These are phyloP conservation scores for Pentamera pediparva DNA, from an alignment of 53 echinoderm and acorn worm genomes.

Conservation along the genomic window DNA sequence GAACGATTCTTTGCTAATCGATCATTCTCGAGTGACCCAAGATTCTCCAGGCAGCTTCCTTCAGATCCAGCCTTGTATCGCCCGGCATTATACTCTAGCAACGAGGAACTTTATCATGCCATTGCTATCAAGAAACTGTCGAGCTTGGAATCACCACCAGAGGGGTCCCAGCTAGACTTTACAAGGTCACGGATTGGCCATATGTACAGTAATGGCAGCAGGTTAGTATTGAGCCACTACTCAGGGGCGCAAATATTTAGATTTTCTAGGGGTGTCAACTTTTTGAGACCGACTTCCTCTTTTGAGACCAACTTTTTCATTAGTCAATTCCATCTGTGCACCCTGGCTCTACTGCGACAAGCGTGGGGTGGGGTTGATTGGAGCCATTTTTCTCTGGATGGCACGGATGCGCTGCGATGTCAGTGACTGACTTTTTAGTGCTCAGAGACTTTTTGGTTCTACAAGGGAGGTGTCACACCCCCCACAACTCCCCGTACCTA, in stretches of 20 bases:
- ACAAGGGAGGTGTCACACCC: too few relatives aligned
- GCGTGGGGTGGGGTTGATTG: constrained; percentile 48
- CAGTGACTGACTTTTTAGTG: too few relatives aligned
- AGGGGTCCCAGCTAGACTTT: constrained; percentile 10
- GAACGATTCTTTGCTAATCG: constrained; percentile 2
- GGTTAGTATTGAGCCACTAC: neutral
- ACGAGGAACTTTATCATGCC: constrained; percentile 2
- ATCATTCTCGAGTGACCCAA: constrained; percentile 4
- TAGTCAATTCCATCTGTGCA: too few relatives aligned
- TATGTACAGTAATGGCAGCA: neutral
- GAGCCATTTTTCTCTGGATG: too few relatives aligned
- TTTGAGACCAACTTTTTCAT: too few relatives aligned
- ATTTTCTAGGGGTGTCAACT: too few relatives aligned
- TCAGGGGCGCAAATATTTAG: too few relatives aligned
- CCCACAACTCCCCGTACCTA: too few relatives aligned
- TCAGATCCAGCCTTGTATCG: neutral
- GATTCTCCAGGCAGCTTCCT: neutral
- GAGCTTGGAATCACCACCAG: constrained; percentile 17
- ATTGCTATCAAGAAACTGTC: constrained; percentile 1
- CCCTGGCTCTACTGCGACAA: too few relatives aligned
- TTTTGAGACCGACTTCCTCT: too few relatives aligned
- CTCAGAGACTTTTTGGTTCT: too few relatives aligned
- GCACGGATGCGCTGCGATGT: too few relatives aligned
- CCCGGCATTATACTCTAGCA: neutral
- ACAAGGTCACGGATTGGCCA: neutral